Conservation (phyloP, 2,113 vertebrate species). For the Isichthys henryi region DNA sequence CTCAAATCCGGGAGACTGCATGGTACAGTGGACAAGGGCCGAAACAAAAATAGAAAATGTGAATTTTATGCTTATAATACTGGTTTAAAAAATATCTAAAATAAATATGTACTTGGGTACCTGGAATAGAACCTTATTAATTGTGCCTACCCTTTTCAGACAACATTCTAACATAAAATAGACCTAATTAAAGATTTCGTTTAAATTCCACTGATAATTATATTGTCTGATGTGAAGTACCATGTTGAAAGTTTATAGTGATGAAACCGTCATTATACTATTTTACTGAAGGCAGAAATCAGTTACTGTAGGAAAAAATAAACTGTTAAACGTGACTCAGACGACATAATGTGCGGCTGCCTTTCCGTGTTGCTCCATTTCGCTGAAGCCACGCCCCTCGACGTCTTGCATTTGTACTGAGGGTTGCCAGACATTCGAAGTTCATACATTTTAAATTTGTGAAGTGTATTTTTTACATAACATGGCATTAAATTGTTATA, state of each 20-base stretch:
- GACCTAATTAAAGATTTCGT: background rate
- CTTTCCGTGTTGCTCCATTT: background rate
- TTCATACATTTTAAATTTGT: background rate
- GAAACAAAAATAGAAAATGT: background rate
- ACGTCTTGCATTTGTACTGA: background rate
- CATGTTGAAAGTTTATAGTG: background rate
- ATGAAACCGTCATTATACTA: background rate
- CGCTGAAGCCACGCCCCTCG: background rate
- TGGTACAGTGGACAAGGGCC: background rate
- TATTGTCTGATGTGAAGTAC: background rate
- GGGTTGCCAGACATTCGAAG: background rate
- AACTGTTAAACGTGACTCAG: background rate
- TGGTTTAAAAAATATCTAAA: background rate
- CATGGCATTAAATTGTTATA: background rate
- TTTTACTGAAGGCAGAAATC: background rate
- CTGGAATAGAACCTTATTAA: background rate
- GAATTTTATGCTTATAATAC: background rate
- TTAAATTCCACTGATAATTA: background rate
- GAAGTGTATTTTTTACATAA: background rate
- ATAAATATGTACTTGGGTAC: background rate
- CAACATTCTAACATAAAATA: background rate
- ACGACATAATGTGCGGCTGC: background rate
- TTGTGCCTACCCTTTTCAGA: background rate
- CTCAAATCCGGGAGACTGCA: background rate
- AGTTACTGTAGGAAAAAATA: background rate